Evolutionary conservation across 2,113 vertebrate species (phyloP), one percentile per base, ranked within the genome.

Genomic region (Tylochromis polylepis): DNA sequence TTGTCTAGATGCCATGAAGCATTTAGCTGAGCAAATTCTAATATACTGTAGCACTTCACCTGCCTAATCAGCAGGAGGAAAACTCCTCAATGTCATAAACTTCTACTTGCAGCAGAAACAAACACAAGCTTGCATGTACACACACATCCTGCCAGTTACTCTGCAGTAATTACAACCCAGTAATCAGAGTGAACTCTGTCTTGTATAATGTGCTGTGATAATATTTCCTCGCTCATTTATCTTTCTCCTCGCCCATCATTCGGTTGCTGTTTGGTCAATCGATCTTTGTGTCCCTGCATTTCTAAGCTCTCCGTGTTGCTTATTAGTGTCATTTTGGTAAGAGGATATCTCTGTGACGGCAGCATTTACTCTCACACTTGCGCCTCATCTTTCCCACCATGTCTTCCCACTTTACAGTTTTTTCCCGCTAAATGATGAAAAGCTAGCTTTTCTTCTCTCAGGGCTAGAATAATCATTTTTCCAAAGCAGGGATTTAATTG

Each of bases 1-100:
- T 95, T 96, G 93, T 95, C 88, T 94, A 24, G 67, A 92, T 88
- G 89, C 95, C 87, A 89, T 92, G 89, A 94, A 94, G 92, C 92
- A 93, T 95, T 96, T 95, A 95, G 87, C 87, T 56, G 89, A 93
- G 92, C 86, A 91, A 91, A 92, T 91, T 91, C 89, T 90, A 93
- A 95, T 88, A 85, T 79, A 91, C 85, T 86, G 87, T 91, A 93
- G 87, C 90, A 92, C 93, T 93, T 95, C 82, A 93, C 94, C 92
- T 95, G 91, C 87, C 83, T 91, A 88, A 94, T 92, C 91, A 91
- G 88, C 87, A 87, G 34, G 59, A 83, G 29, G 87, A 82, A 91
- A 91, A 88, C 90, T 94, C 92, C 82, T 88, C 92, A 88, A 84
- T 86, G 91, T 91, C 93, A 87, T 27, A 83, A 91, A 91, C 84